Conservation (phyloP, 2,888 invertebrate genomes). For the Vannuccia rotundouncinata region DNA sequence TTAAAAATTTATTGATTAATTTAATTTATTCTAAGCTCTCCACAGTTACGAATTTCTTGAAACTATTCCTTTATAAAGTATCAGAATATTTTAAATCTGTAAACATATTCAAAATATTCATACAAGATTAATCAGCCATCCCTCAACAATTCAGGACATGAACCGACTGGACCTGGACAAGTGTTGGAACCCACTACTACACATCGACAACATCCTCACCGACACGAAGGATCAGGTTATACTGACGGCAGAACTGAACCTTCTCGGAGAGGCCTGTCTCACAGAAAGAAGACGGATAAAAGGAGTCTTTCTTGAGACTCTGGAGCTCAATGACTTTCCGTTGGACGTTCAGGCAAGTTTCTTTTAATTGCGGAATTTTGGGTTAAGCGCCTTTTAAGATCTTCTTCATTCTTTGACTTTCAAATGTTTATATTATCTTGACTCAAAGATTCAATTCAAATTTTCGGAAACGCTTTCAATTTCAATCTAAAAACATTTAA, state of each 20-base stretch:
- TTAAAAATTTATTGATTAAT: too few relatives aligned
- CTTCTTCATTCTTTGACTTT: too few relatives aligned
- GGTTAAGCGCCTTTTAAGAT: too few relatives aligned
- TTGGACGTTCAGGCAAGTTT: slow-evolving; percentile 40
- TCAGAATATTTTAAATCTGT: not conserved
- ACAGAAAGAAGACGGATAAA: slow-evolving; percentile 43
- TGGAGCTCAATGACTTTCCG: slow-evolving; percentile 42
- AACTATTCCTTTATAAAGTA: too few relatives aligned
- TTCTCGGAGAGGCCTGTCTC: slow-evolving; percentile 42
- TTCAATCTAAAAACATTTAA: too few relatives aligned
- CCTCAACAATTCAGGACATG: slow-evolving; percentile 42
- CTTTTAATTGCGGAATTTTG: too few relatives aligned
- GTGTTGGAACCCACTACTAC: slow-evolving; percentile 46
- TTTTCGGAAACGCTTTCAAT: too few relatives aligned
- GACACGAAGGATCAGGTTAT: slow-evolving; percentile 45
- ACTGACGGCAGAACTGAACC: slow-evolving; percentile 41
- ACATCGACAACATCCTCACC: slow-evolving; percentile 45
- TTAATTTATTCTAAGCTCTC: too few relatives aligned
- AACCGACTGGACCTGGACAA: slow-evolving; percentile 43
- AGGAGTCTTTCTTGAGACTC: slow-evolving; percentile 45
- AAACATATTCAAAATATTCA: not conserved
- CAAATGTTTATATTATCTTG: too few relatives aligned
- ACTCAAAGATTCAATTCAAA: too few relatives aligned
- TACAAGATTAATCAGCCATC: not conserved
- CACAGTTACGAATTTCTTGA: too few relatives aligned